Evolutionary conservation across 2,113 vertebrate species (phyloP), one percentile per base, ranked within the genome.

Genomic region (Psammodynastes pulverulentus): DNA sequence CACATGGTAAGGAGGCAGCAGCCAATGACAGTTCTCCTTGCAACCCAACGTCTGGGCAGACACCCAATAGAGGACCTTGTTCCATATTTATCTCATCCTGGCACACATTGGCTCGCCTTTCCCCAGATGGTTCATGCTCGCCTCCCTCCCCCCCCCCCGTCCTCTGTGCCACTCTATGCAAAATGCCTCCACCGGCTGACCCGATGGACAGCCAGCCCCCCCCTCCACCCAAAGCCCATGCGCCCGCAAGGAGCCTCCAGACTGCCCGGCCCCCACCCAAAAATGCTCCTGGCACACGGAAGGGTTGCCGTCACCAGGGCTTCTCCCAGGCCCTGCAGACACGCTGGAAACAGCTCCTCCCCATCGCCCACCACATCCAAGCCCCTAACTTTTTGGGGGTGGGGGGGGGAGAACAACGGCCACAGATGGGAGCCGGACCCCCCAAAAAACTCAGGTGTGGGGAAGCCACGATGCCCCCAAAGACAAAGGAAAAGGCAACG

Each of bases 1-100:
- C 97, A 95, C 96, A 97, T 85, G 95, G 96, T 93, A 26, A 97
- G 95, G 94, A 94, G 91, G 51, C 93, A 94, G 58, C 94, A 95
- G 92, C 97, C 97, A 98, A 98, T 98, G 95, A 94, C 95, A 52
- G 89, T 72, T 86, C 92, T 87, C 94, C 88, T 97, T 98, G 93
- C 96, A 97, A 94, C 94, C 46, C 49, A 91, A 48, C 0, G 54
- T 89, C 39, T 92, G 90, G 91, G 91, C 86, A 92, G 48, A 26
- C 54, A 56, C 84, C 95, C 96, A 97, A 96, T 96, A 51, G 51
- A 13, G 87, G 90, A 62, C 79, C 26, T 72, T 10, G 92, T 94
- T 93, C 96, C 92, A 95, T 94, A 92, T 91, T 93, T 52, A 92
- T 94, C 84, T 88, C 3, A 58, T 84, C 95, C 96, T 94, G 94